Evolutionary conservation across 2,888 invertebrate genomes (phyloP).

Genomic region (Pegoplata infirma): DNA sequence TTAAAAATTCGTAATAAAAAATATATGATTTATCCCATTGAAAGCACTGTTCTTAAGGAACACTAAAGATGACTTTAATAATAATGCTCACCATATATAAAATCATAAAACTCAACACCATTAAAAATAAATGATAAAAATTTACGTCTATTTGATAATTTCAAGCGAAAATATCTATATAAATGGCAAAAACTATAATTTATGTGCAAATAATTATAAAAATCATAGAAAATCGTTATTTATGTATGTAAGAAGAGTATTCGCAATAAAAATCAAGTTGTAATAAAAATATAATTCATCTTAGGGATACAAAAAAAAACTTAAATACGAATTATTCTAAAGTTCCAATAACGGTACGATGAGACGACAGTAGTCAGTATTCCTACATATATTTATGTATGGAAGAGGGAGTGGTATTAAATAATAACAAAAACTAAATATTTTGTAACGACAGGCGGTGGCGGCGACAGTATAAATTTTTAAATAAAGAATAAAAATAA

Average conservation of each 20-base stretch:
- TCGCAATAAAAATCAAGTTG: background rate
- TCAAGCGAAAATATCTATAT: background rate
- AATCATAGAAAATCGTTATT: background rate
- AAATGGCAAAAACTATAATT: background rate
- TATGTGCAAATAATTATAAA: background rate
- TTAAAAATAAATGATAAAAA: background rate
- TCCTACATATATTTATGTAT: constrained; percentile 2
- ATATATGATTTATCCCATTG: too few species aligned
- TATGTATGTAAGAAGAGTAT: background rate
- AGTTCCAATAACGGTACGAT: constrained; percentile 54
- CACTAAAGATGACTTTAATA: background rate
- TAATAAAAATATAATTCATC: background rate
- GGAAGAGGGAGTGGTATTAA: constrained; percentile 35
- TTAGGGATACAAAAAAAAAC: constrained; percentile 9
- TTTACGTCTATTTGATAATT: background rate
- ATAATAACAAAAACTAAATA: constrained; percentile 38
- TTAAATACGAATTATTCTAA: too few species aligned
- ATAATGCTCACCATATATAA: background rate
- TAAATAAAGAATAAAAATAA: constrained; percentile 37
- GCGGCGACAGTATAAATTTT: constrained; percentile 36
- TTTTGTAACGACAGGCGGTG: constrained; percentile 48
- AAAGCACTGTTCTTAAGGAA: background rate
- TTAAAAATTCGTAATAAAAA: too few species aligned
- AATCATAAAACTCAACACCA: background rate
- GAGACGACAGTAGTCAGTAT: constrained; percentile 20